Percentiles rank a stretch among this genome's conserved stretches.
Evolutionary conservation across 30 jellyfish, hydroid and myxozoan genomes (phyloP).

Genomic region (Chironex yamaguchii): DNA sequence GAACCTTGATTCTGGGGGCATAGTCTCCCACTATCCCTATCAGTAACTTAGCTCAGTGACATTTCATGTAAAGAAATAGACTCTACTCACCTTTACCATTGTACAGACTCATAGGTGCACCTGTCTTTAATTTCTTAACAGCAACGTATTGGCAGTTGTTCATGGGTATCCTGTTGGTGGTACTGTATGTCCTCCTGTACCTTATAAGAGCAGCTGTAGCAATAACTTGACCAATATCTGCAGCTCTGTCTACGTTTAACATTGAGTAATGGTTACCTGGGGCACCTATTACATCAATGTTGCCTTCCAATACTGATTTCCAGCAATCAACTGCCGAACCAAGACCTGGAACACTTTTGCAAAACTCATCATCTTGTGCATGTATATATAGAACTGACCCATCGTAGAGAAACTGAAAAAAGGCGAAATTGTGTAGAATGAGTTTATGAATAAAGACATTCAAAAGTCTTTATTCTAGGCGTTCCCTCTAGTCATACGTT

Average conservation of each 20-base stretch:
- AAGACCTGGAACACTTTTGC: slow-evolving; percentile 42
- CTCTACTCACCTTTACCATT: background rate
- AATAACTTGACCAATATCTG: slow-evolving; percentile 58
- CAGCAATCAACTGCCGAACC: slow-evolving; percentile 69
- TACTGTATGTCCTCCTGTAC: slow-evolving; percentile 36
- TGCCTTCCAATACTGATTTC: slow-evolving; percentile 34
- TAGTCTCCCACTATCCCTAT: too few relatives aligned
- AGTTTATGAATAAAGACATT: too few relatives aligned
- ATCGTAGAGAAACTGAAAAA: slow-evolving; percentile 27
- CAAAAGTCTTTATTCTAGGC: too few relatives aligned
- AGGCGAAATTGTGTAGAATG: too few relatives aligned
- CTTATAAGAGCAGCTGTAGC: slow-evolving; percentile 49
- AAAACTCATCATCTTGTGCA: slow-evolving; percentile 71
- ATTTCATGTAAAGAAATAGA: too few relatives aligned
- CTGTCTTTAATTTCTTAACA: background rate
- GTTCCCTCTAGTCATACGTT: too few relatives aligned
- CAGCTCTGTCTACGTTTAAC: slow-evolving; percentile 66
- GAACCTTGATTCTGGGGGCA: too few relatives aligned
- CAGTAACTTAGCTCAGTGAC: too few relatives aligned
- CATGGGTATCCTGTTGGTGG: background rate
- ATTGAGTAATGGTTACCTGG: slow-evolving; percentile 75
- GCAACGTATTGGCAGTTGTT: slow-evolving; percentile 40
- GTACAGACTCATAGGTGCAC: background rate
- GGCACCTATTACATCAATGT: slow-evolving; percentile 11
- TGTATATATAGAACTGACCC: slow-evolving; percentile 53